phyloP scores from a whole-genome alignment of 2,888 invertebrate species.

The Disparrhopalites patrizii region DNA sequence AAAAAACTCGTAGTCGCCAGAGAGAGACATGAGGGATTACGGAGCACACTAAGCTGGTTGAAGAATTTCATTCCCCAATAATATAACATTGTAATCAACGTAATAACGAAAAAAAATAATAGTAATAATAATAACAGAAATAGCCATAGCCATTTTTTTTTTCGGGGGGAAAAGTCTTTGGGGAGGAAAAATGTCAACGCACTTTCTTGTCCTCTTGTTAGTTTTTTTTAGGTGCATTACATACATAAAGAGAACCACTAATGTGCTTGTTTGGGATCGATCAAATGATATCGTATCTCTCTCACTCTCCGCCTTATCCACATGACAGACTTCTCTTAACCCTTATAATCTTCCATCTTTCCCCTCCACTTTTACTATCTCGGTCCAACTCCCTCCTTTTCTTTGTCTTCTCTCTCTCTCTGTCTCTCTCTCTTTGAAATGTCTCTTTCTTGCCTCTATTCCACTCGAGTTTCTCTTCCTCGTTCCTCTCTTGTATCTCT shows the following conservation, averaged over 20 bases:
- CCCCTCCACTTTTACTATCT: not conserved
- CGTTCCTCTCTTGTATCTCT: conserved; percentile 13
- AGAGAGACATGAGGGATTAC: conserved; percentile 24
- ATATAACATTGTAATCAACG: conserved; percentile 31
- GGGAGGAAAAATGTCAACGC: conserved; percentile 42
- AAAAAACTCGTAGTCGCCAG: conserved; percentile 37
- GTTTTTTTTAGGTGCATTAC: not conserved
- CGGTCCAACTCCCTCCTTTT: not conserved
- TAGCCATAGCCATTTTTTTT: too few species aligned
- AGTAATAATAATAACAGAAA: too few species aligned
- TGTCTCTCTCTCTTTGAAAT: not conserved
- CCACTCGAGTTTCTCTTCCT: not conserved
- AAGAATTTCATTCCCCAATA: conserved; percentile 45
- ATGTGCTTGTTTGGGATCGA: too few species aligned
- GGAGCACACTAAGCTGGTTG: conserved; percentile 43
- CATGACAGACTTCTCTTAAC: not conserved
- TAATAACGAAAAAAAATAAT: too few species aligned
- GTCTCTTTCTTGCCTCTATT: not conserved
- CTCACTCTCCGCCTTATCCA: not conserved
- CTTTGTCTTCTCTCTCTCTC: not conserved
- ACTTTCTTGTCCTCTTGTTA: conserved; percentile 20
- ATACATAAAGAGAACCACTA: too few species aligned
- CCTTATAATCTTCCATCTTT: not conserved
- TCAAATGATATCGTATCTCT: conserved; percentile 31
- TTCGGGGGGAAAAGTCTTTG: conserved; percentile 15